Evolutionary conservation across 1,140 invertebrate genomes (phyloP).

Genomic region (Halictus rubicundus): DNA sequence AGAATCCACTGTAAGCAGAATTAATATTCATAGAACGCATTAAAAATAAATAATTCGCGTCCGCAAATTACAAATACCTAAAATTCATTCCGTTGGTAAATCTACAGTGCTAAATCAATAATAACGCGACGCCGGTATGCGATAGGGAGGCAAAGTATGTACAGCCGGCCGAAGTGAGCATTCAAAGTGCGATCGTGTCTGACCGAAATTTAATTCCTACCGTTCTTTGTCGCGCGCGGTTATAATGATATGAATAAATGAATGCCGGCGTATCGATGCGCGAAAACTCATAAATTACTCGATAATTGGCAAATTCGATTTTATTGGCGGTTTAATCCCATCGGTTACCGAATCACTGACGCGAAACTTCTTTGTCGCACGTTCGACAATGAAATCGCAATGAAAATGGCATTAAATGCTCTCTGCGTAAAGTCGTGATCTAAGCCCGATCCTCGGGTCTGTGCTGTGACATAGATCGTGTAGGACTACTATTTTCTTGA

Average conservation of each 20-base stretch:
- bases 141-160: neutral
- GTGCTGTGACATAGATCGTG: too few species aligned
- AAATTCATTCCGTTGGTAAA: slow-evolving; percentile 61
- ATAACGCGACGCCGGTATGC: slow-evolving; percentile 5
- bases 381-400: neutral
- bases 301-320: slow-evolving; percentile 46
- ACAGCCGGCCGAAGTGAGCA: slow-evolving; percentile 51
- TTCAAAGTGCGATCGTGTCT: slow-evolving; percentile 48
- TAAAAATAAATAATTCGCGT: slow-evolving; percentile 47
- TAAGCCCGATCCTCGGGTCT: too few species aligned
- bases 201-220: slow-evolving; percentile 56
- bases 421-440: too few species aligned
- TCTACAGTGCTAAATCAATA: slow-evolving; percentile 60
- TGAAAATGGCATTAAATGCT: too few species aligned
- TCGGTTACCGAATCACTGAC: neutral
- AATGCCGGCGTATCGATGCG: neutral
- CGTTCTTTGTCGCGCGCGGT: slow-evolving; percentile 46
- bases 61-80: slow-evolving; percentile 33
- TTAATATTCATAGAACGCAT: slow-evolving; percentile 40
- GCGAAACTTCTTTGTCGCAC: too few species aligned
- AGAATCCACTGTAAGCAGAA: slow-evolving; percentile 6
- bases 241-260: slow-evolving; percentile 54
- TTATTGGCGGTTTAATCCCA: slow-evolving; percentile 30
- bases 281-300: slow-evolving; percentile 45
- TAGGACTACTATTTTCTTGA: too few species aligned